These are phyloP conservation scores for Agapornis canus DNA, from an alignment of 2,797 vertebrate genomes.

Conservation along the genomic window DNA sequence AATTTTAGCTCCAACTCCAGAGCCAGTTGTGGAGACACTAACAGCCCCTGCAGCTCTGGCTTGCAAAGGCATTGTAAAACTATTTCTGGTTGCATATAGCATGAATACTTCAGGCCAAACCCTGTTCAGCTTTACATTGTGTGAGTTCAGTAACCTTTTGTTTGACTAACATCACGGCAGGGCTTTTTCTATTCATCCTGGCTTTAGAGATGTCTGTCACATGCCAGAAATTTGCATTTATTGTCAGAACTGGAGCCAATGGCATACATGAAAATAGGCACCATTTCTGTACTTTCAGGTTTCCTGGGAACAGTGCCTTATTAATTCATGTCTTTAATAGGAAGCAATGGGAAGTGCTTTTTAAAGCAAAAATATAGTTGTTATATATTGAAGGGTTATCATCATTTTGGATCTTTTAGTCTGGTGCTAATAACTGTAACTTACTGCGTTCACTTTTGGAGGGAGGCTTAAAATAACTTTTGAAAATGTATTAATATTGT, in stretches of 20 bases:
- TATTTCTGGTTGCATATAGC: background rate
- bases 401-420: conserved; percentile 32
- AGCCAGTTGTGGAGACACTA: background rate
- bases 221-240: conserved; percentile 25
- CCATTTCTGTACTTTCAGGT: conserved; percentile 25
- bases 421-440: conserved; percentile 53
- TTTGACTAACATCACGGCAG: conserved; percentile 1
- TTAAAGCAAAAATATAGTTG: conserved; percentile 62
- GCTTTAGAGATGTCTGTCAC: background rate
- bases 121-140: background rate
- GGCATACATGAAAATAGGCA: conserved; percentile 30
- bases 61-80: background rate
- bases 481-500: conserved; percentile 32
- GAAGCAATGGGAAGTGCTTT: conserved; percentile 43
- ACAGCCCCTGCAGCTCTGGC: background rate
- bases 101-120: background rate
- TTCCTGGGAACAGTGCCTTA: conserved; percentile 60
- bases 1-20: background rate
- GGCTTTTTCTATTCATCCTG: background rate
- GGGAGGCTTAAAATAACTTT: conserved; percentile 52
- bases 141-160: conserved; percentile 36
- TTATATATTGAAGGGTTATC: conserved; percentile 54
- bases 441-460: conserved; percentile 39
- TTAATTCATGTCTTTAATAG: conserved; percentile 48
- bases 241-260: background rate